A percentile compares a stretch with the other conserved stretches of the same genome.
Evolutionary conservation across 1,140 invertebrate species (phyloP).

Genomic region (Drosophila sproati): DNA sequence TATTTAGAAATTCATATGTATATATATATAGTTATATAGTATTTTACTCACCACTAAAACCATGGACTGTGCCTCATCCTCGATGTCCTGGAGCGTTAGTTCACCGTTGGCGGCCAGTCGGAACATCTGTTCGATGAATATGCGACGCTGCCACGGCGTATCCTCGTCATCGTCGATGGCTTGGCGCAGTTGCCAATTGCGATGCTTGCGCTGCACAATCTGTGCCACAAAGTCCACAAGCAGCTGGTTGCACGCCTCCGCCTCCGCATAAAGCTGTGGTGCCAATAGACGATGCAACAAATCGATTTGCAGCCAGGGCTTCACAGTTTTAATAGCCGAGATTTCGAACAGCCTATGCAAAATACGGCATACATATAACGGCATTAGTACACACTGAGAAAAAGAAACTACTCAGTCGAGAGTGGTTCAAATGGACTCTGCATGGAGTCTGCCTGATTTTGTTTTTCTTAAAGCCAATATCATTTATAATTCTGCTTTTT

Average conservation of each 20-base stretch:
- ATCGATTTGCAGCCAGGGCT: constrained; percentile 80
- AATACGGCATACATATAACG: constrained; percentile 1
- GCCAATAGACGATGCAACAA: constrained; percentile 65
- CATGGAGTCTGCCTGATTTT: too few species aligned
- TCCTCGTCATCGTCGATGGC: constrained; percentile 26
- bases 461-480: too few species aligned
- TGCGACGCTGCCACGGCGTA: constrained; percentile 68
- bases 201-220: constrained; percentile 71
- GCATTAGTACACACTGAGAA: neutral
- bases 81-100: constrained; percentile 73
- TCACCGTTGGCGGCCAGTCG: constrained; percentile 75
- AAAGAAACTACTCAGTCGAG: neutral
- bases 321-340: constrained; percentile 72
- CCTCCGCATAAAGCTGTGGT: constrained; percentile 59
- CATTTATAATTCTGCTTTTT: too few species aligned
- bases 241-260: constrained; percentile 57
- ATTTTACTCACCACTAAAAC: constrained; percentile 69
- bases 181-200: constrained; percentile 66
- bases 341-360: constrained; percentile 69
- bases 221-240: constrained; percentile 72
- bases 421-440: too few species aligned
- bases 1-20: too few species aligned
- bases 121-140: constrained; percentile 82
- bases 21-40: too few species aligned
- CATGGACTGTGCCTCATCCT: constrained; percentile 80